Percentiles rank a stretch among this genome's conserved stretches.
These are phyloP conservation scores for Rhagoletis pomonella DNA, from an alignment of 1,140 invertebrate species.

Conservation along the genomic window DNA sequence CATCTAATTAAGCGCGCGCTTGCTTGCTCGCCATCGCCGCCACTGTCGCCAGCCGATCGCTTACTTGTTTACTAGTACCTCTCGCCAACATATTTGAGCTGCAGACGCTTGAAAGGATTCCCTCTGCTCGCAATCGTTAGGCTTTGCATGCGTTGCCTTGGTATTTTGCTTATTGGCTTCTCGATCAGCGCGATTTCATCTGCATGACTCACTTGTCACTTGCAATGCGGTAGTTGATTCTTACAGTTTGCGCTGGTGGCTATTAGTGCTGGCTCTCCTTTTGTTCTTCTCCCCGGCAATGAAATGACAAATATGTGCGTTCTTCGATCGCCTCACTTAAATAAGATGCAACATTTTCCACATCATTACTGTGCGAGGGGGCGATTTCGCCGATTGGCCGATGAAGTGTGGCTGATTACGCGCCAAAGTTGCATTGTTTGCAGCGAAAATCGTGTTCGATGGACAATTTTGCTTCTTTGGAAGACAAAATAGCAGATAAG, in stretches of 20 bases:
- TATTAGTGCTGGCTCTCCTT: not conserved
- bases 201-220: slow-evolving; percentile 32
- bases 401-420: slow-evolving; percentile 52
- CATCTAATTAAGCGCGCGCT: slow-evolving; percentile 44
- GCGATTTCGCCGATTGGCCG: slow-evolving; percentile 23
- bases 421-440: slow-evolving; percentile 44
- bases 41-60: slow-evolving; percentile 21
- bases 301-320: slow-evolving; percentile 50
- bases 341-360: slow-evolving; percentile 40
- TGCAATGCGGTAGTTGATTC: slow-evolving; percentile 4
- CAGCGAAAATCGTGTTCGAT: slow-evolving; percentile 37
- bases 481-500: slow-evolving; percentile 43
- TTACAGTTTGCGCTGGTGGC: not conserved
- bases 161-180: slow-evolving; percentile 24
- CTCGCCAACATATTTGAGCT: not conserved
- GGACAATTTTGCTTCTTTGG: slow-evolving; percentile 11
- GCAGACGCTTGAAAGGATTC: not conserved
- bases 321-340: slow-evolving; percentile 26
- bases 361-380: slow-evolving; percentile 41
- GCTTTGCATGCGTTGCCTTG: slow-evolving; percentile 5
- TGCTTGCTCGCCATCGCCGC: not conserved
- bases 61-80: no score
- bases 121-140: not conserved
- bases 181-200: slow-evolving; percentile 16
- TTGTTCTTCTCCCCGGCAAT: not conserved